Base-by-base conservation (phyloP, 2,113 vertebrate genomes). In the Aviceda subcristata region DNA sequence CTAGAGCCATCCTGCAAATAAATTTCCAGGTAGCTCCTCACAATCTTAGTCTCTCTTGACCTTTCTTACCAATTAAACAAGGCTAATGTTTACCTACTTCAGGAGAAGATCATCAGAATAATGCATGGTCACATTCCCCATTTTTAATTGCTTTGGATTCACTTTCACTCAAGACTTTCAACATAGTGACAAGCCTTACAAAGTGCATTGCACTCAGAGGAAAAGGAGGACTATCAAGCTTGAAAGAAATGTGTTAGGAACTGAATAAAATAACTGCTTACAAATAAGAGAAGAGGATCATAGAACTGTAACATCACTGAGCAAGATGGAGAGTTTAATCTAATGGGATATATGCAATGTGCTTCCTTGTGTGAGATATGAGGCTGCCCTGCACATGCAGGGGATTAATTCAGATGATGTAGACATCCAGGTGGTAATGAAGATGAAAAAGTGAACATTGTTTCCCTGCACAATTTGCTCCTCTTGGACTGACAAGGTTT, bases 321-420 rank as follows among this genome's bases (percentile, higher is more conserved):
- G 51, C 41, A 75, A 74, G 53, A 39, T 1, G 41, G 13, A 29
- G 74, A 74, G 34, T 29, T 60, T 20, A 50, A 50, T 23, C 26
- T 76, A 26, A 15, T 1, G 2, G 68, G 38, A 72, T 67, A 53
- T 4, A 29, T 4, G 34, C 32, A 43, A 11, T 0, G 1, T 15
- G 46, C 55, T 85, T 88, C 36, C 21, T 43, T 71, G 30, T n/a
- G 60, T 53, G 21, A 90, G n/a, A 24, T n/a, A 13, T 1, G 20
- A 75, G 23, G 45, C 45, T 86, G 74, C 27, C 34, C 74, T 56
- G 60, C 45, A 36, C 0, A 0, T 16, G 66, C 75, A 75, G 16
- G 34, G 18, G 4, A 69, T 53, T 36, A 36, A 57, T 39, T 57
- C 60, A 57, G 46, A 34, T 11, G 13, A 20, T 38, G 20, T 2